Conservation (phyloP, 2,113 vertebrate species). For the Solenodon paradoxus region DNA sequence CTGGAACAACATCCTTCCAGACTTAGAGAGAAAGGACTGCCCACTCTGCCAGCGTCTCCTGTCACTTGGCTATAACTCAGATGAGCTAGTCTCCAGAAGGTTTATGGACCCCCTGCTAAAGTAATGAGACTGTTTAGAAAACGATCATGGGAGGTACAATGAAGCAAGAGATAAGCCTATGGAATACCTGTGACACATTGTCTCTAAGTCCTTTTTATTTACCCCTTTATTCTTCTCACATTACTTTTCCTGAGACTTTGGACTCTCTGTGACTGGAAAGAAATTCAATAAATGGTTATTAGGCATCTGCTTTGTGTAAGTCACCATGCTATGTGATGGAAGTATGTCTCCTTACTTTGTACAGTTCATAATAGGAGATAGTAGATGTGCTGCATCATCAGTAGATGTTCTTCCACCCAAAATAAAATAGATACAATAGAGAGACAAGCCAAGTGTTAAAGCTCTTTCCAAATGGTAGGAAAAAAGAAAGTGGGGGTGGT, state of each 20-base stretch:
- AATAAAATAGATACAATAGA: background rate
- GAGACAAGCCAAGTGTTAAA: background rate
- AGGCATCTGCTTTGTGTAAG: background rate
- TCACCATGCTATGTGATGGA: background rate
- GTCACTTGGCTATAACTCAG: background rate
- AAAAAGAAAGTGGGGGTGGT: background rate
- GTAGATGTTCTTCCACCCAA: background rate
- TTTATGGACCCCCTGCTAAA: background rate
- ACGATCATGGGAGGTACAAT: background rate
- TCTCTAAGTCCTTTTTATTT: background rate
- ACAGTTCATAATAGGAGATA: background rate
- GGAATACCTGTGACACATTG: background rate
- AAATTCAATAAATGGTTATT: background rate
- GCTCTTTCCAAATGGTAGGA: background rate
- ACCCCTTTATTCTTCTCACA: background rate
- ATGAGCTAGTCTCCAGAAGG: background rate
- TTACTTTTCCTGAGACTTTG: background rate
- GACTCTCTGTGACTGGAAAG: background rate
- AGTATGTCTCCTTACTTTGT: background rate
- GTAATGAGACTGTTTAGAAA: slow-evolving; percentile 29
- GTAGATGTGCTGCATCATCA: background rate
- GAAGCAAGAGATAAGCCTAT: background rate
- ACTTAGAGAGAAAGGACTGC: background rate
- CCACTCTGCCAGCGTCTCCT: background rate
- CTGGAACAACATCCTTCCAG: background rate